phyloP scores from a whole-genome alignment of 2,113 vertebrate species.

The Barnardius zonarius region DNA sequence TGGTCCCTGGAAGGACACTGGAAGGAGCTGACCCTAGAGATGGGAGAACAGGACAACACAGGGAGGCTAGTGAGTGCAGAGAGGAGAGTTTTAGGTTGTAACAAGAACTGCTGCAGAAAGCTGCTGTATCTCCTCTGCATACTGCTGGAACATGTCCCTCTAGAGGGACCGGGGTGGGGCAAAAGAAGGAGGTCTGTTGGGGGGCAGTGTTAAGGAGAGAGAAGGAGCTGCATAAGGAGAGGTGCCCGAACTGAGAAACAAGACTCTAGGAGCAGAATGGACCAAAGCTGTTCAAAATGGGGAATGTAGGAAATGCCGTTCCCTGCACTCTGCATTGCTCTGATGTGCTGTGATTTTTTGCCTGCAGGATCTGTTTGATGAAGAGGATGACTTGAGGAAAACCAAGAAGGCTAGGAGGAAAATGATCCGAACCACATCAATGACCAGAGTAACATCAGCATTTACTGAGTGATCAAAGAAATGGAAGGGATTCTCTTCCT shows the following conservation, averaged over 20 bases:
- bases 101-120: background rate
- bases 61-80: background rate
- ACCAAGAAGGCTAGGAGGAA: slow-evolving; percentile 91
- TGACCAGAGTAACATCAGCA: slow-evolving; percentile 83
- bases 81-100: background rate
- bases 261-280: background rate
- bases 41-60: background rate
- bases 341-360: background rate
- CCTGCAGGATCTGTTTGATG: slow-evolving; percentile 90
- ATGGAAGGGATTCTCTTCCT: background rate
- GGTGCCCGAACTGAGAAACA: background rate
- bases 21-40: background rate
- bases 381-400: slow-evolving; percentile 92
- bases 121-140: background rate
- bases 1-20: background rate
- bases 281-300: background rate
- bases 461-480: background rate
- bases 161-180: background rate
- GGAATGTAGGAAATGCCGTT: background rate
- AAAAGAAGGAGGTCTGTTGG: background rate
- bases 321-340: background rate
- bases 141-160: background rate
- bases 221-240: background rate
- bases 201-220: background rate
- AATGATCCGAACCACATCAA: slow-evolving; percentile 90